Evolutionary conservation across 2,113 vertebrate genomes (phyloP).

Genomic region (Ia io): DNA sequence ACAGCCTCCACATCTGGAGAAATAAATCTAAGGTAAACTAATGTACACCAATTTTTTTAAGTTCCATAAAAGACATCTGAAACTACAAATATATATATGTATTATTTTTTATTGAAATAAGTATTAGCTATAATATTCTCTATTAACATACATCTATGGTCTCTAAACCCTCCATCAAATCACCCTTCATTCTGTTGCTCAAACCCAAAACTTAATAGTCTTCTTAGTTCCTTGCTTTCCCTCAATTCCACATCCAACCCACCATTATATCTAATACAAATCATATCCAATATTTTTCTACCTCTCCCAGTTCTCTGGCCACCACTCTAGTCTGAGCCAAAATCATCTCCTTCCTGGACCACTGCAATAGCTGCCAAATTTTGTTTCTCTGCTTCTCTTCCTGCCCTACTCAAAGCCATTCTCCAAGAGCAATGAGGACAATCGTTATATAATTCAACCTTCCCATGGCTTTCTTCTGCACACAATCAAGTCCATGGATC

Average conservation of each 20-base stretch:
- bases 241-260: not conserved
- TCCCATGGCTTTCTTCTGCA: not conserved
- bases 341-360: not conserved
- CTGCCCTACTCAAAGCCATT: not conserved
- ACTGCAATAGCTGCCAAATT: not conserved
- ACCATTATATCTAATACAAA: not conserved
- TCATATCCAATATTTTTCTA: not conserved
- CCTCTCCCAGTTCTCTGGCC: not conserved
- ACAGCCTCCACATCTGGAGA: not conserved
- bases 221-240: not conserved
- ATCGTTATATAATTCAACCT: not conserved
- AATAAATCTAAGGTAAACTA: not conserved
- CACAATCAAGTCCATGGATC: not conserved
- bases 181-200: not conserved
- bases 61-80: not conserved
- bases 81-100: not conserved
- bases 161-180: not conserved
- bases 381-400: not conserved
- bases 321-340: not conserved
- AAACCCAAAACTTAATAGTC: not conserved
- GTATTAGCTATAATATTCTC: not conserved
- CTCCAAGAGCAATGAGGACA: not conserved
- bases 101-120: conserved; percentile 23
- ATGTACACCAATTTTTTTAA: not conserved
- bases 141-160: not conserved